Percentiles rank a stretch among this genome's conserved stretches.
phyloP scores from a whole-genome alignment of 2,797 vertebrate genomes.

The Diceros bicornis region DNA sequence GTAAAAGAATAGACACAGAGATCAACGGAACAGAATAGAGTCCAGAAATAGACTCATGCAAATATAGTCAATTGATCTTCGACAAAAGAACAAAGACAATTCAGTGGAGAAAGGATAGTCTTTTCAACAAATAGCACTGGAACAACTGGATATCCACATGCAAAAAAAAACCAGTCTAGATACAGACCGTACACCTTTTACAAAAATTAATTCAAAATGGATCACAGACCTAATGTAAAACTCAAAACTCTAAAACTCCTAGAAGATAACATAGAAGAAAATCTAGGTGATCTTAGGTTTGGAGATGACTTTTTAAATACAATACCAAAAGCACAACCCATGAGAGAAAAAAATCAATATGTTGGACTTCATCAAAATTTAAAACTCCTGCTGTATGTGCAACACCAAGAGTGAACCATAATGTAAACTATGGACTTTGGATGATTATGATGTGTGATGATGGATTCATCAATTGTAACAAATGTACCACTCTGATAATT shows the following conservation, averaged over 20 bases:
- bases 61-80: neutral
- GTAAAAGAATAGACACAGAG: neutral
- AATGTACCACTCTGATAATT: neutral
- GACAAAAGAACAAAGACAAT: neutral
- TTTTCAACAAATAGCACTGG: neutral
- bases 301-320: neutral
- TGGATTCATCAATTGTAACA: neutral
- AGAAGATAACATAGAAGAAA: neutral
- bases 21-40: neutral
- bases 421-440: neutral
- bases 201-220: neutral
- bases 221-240: neutral
- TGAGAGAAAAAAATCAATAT: neutral
- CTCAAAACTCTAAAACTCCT: neutral
- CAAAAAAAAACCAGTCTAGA: neutral
- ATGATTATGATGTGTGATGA: neutral
- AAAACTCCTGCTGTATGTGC: neutral
- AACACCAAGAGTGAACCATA: neutral
- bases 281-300: neutral
- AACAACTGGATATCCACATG: neutral
- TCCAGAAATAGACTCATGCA: neutral
- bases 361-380: neutral
- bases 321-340: neutral
- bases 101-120: neutral
- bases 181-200: too few species aligned